Base-by-base conservation (phyloP, 2,797 vertebrate genomes). In the Carduelis carduelis region DNA sequence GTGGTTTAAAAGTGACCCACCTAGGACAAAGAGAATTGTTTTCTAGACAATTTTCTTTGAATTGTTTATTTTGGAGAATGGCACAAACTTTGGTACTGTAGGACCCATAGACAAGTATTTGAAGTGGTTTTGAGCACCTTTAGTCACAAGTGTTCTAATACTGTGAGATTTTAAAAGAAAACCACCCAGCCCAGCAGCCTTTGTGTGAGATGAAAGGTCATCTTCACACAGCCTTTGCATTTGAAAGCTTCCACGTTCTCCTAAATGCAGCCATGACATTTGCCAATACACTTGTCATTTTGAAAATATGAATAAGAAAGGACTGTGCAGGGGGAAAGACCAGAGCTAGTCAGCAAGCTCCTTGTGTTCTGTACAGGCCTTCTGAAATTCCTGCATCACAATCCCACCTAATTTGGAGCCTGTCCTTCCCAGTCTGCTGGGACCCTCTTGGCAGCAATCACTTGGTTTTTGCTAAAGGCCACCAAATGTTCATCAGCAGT, bases 401-500 rank as follows among this genome's bases (percentile, higher is more conserved):
- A 79, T 96, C 86, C 91, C 89, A 95, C 91, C 93, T 95, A 69
- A 95, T 96, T 94, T 96, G 94, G 97, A 96, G 74, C 72, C 86
- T 50, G 71, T 97, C 83, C 90, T 96, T 94, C 83, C 68, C 12
- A 19, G 92, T 86, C 96, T 96, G 90, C 92, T 95, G 96, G 91
- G 97, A 97, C 90, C 90, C 79, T 65, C 14, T 95, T 97, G 97
- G 96, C 93, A 97, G 94, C 83, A 95, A 93, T 75, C 27, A 1
- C 89, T 84, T 97, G 3, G 3, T 74, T 96, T 90, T 79, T 89
- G 95, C 91, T 95, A 97, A 97, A 97, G 97, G 97, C 97, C 97
- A 97, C 97, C 96, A 97, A 97, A 97, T 97, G 97, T 96, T 97
- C 96, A 89, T 95, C 93, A 90, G 93, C 90, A 92, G 96, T 80